Evolutionary conservation across 2,797 vertebrate species (phyloP).

Genomic region (Podarcis siculus): DNA sequence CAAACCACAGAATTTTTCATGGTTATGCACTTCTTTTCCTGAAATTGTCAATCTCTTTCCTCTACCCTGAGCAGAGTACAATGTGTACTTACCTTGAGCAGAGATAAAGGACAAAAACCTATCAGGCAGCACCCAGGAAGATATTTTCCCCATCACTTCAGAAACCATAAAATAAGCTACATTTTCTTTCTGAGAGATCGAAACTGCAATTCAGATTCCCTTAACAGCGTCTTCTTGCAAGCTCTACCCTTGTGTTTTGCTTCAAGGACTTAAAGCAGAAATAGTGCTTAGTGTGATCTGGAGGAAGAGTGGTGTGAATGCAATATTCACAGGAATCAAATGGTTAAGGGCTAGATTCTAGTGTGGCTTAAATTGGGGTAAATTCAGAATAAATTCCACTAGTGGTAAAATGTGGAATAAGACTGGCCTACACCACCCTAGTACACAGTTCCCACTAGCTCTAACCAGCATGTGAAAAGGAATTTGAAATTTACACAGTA

Average conservation of each 20-base stretch:
- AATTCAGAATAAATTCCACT: too few relatives aligned
- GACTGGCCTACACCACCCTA: too few relatives aligned
- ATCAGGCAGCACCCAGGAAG: constrained; percentile 11
- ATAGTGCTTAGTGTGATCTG: too few relatives aligned
- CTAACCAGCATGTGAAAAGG: too few relatives aligned
- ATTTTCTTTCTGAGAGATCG: constrained; percentile 17
- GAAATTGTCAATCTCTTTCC: not conserved
- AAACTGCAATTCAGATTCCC: not conserved
- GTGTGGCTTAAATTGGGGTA: too few relatives aligned
- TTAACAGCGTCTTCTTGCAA: constrained; percentile 5
- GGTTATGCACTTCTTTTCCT: not conserved
- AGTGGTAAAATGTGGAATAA: too few relatives aligned
- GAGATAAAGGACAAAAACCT: not conserved
- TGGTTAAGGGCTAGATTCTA: too few relatives aligned
- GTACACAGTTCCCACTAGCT: too few relatives aligned
- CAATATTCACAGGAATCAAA: too few relatives aligned
- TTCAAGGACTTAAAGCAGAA: not conserved
- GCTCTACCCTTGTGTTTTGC: not conserved
- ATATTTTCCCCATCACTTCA: not conserved
- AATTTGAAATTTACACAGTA: not conserved
- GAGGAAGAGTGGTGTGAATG: too few relatives aligned
- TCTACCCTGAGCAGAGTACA: not conserved
- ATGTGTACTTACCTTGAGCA: not conserved
- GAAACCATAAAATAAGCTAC: accelerated
- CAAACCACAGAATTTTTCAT: not conserved